phyloP scores from a whole-genome alignment of 2,888 invertebrate species.

The Gari tellinella region DNA sequence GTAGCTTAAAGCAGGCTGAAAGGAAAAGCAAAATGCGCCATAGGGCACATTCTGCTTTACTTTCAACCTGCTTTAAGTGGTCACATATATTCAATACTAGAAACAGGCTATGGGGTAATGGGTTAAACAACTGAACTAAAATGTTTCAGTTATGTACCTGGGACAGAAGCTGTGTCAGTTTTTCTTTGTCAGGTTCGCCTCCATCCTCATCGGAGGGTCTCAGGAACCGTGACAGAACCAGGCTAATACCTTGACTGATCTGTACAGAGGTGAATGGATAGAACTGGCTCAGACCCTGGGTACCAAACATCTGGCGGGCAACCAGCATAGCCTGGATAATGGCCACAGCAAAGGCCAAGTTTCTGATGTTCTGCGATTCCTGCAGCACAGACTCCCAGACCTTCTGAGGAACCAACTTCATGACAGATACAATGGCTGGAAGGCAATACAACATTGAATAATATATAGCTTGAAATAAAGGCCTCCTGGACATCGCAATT shows the following conservation, averaged over 20 bases:
- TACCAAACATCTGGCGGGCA: slow-evolving; percentile 80
- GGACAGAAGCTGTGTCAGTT: slow-evolving; percentile 60
- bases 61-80: too few relatives aligned
- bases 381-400: slow-evolving; percentile 66
- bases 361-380: slow-evolving; percentile 63
- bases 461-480: too few relatives aligned
- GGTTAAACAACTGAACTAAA: too few relatives aligned
- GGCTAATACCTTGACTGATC: slow-evolving; percentile 59
- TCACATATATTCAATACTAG: too few relatives aligned
- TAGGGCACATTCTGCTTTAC: too few relatives aligned
- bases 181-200: slow-evolving; percentile 65
- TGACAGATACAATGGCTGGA: slow-evolving; percentile 76
- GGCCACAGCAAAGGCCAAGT: slow-evolving; percentile 74
- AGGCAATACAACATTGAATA: slow-evolving; percentile 18
- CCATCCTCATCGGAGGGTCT: slow-evolving; percentile 48
- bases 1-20: too few relatives aligned
- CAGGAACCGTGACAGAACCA: slow-evolving; percentile 57
- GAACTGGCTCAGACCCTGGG: slow-evolving; percentile 79
- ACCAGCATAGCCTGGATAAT: slow-evolving; percentile 78
- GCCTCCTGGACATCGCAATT: too few relatives aligned
- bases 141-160: slow-evolving; percentile 60
- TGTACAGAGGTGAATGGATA: slow-evolving; percentile 75
- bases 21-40: too few relatives aligned
- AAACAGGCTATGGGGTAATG: too few relatives aligned
- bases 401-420: slow-evolving; percentile 70